Percentiles rank a stretch among this genome's conserved stretches.
Evolutionary conservation across 2,797 vertebrate species (phyloP).

Genomic region (Eulemur rubriventer): DNA sequence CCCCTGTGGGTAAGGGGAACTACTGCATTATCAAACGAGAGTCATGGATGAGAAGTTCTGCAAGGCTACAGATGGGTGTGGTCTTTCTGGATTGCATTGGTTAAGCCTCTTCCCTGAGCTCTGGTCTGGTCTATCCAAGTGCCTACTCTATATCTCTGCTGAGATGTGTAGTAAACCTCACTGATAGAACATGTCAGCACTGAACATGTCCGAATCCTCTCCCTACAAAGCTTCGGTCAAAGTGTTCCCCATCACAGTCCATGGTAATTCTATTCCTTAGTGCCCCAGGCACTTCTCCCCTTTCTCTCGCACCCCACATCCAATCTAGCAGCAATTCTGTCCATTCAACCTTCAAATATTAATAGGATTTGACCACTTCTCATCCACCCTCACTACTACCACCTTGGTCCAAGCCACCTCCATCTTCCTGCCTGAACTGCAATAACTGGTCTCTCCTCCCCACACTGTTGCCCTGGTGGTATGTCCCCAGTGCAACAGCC

Average conservation of each 20-base stretch:
- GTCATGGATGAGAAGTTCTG: neutral
- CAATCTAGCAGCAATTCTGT: neutral
- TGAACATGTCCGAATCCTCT: neutral
- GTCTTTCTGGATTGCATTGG: neutral
- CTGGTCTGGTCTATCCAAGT: neutral
- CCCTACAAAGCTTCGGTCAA: neutral
- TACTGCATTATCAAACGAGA: neutral
- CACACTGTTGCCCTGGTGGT: neutral
- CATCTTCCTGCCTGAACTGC: neutral
- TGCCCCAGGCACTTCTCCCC: neutral
- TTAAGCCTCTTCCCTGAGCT: neutral
- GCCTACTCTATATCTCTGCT: neutral
- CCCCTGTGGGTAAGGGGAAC: neutral
- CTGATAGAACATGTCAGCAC: neutral
- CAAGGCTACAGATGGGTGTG: neutral
- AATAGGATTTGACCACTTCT: neutral
- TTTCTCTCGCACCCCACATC: neutral
- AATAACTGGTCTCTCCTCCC: neutral
- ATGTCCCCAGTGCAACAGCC: neutral
- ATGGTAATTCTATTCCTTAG: neutral
- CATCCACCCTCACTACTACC: neutral
- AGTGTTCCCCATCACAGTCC: neutral
- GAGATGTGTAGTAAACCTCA: neutral
- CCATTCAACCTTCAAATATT: neutral
- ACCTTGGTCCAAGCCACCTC: neutral